Percentiles rank a stretch among this genome's conserved stretches.
Evolutionary conservation across 2,888 invertebrate species (phyloP).

Genomic region (Aromia moschata): DNA sequence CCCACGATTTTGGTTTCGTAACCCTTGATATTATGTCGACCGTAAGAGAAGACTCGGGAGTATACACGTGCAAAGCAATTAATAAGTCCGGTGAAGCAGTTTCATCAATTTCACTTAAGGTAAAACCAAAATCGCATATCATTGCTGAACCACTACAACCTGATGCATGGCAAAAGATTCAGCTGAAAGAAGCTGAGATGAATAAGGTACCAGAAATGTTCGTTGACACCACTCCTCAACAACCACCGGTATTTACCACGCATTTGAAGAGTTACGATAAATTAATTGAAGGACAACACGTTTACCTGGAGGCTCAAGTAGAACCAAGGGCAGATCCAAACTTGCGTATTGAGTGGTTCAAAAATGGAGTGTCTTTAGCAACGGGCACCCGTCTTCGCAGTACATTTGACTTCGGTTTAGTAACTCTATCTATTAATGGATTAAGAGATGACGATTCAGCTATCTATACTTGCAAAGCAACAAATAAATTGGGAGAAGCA

Average conservation of each 20-base stretch:
- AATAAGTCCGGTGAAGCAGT: conserved; percentile 95
- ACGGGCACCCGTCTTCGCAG: conserved; percentile 91
- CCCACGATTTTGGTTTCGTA: conserved; percentile 93
- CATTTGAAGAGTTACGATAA: conserved; percentile 87
- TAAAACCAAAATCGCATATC: conserved; percentile 83
- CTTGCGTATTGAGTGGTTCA: conserved; percentile 90
- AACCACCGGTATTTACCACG: conserved; percentile 95
- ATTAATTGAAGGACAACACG: conserved; percentile 85
- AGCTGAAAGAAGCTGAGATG: conserved; percentile 90
- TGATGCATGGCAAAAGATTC: conserved; percentile 92
- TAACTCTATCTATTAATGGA: conserved; percentile 89
- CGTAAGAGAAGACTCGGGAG: conserved; percentile 88
- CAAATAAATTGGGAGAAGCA: conserved; percentile 92
- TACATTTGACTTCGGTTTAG: conserved; percentile 96
- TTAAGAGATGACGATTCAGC: conserved; percentile 91
- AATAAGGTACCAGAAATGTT: conserved; percentile 90
- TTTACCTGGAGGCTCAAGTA: conserved; percentile 88
- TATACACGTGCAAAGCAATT: conserved; percentile 93
- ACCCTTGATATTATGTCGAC: conserved; percentile 91
- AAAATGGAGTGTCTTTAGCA: conserved; percentile 86
- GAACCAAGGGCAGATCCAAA: conserved; percentile 91
- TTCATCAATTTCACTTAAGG: conserved; percentile 89
- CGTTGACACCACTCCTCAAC: conserved; percentile 83
- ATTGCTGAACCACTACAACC: conserved; percentile 87
- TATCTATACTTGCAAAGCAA: conserved; percentile 94